These are phyloP conservation scores for Matsumurasca onukii DNA, from an alignment of 1,140 invertebrate species.

Conservation along the genomic window DNA sequence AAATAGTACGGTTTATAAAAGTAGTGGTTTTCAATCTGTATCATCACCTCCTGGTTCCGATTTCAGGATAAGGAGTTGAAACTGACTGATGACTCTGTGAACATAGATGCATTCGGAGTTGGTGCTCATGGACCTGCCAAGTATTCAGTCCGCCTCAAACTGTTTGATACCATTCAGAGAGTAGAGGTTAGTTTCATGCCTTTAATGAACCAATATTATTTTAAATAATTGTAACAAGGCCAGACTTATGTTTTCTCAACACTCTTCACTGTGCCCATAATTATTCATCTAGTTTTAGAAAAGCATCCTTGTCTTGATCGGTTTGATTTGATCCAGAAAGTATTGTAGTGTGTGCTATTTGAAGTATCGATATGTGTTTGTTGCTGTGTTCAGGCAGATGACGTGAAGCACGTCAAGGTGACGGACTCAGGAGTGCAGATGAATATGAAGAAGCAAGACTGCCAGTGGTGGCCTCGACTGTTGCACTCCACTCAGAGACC, in stretches of 20 bases:
- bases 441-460: slow-evolving; percentile 65
- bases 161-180: slow-evolving; percentile 64
- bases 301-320: not conserved
- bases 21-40: too few species aligned
- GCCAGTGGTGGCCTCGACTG: slow-evolving; percentile 80
- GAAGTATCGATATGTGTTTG: too few species aligned
- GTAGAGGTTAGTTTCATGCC: slow-evolving; percentile 59
- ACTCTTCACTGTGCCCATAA: slow-evolving; percentile 25
- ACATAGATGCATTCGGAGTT: slow-evolving; percentile 62
- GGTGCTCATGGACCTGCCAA: slow-evolving; percentile 67
- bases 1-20: too few species aligned
- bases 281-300: not conserved
- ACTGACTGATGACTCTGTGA: slow-evolving; percentile 59
- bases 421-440: slow-evolving; percentile 78
- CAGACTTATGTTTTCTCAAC: too few species aligned
- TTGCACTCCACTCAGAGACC: slow-evolving; percentile 77
- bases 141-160: slow-evolving; percentile 72
- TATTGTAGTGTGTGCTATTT: too few species aligned
- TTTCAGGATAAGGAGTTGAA: slow-evolving; percentile 58
- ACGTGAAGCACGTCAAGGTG: slow-evolving; percentile 54
- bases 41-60: too few species aligned
- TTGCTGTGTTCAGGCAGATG: slow-evolving; percentile 49
- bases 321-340: not conserved
- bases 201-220: too few species aligned
- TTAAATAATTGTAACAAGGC: too few species aligned